Percentiles rank a stretch among this genome's conserved stretches.
Conservation (phyloP, 2,797 vertebrate genomes). For the Cirrhinus mrigala region DNA sequence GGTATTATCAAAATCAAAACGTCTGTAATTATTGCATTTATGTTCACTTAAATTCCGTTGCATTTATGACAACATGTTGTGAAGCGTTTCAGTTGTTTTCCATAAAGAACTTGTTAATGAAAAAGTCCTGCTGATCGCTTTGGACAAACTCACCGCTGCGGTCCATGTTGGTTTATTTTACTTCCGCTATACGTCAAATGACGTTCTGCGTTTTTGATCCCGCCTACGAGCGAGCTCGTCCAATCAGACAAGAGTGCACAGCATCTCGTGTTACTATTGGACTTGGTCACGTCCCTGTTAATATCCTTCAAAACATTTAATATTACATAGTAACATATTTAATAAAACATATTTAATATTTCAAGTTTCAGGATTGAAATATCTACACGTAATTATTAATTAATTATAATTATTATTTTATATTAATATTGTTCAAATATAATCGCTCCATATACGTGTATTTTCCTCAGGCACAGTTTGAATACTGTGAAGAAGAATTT, state of each 20-base stretch:
- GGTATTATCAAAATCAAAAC: not conserved
- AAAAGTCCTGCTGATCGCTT: not conserved
- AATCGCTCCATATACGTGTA: not conserved
- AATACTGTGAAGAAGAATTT: not conserved
- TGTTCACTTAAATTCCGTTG: not conserved
- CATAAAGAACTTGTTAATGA: not conserved
- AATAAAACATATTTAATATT: not conserved
- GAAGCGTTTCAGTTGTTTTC: not conserved
- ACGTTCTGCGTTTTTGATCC: not conserved
- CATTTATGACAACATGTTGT: too few relatives aligned
- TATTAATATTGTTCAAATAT: not conserved
- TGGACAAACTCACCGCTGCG: not conserved
- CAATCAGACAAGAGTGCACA: not conserved
- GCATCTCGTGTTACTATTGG: not conserved
- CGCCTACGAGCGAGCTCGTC: not conserved
- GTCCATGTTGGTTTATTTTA: conserved; percentile 40
- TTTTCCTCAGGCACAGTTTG: not conserved
- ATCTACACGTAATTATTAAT: not conserved
- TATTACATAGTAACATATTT: too few relatives aligned
- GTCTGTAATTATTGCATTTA: not conserved
- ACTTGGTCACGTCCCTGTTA: not conserved
- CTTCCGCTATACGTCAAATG: not conserved
- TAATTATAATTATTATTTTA: not conserved
- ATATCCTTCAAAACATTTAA: not conserved
- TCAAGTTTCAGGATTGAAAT: not conserved